Evolutionary conservation across 2,113 vertebrate genomes (phyloP).

Genomic region (Salvelinus namaycush): DNA sequence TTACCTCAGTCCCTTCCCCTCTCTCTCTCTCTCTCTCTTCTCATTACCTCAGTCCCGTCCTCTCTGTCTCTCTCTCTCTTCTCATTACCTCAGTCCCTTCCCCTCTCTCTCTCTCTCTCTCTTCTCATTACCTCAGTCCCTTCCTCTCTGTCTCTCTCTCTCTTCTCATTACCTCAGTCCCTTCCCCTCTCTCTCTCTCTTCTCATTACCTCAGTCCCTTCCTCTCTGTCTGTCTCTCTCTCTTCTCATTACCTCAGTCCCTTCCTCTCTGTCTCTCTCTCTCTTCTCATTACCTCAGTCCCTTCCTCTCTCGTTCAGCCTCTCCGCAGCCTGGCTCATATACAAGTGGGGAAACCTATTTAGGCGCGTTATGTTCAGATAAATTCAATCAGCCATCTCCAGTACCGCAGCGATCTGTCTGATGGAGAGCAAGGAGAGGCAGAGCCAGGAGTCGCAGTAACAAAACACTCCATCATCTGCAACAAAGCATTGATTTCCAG

Average conservation of each 20-base stretch:
- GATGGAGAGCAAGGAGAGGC: neutral
- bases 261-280: too few species aligned
- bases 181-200: too few species aligned
- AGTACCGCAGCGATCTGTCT: neutral
- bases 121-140: neutral
- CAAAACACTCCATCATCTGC: conserved; percentile 11
- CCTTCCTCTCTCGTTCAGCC: neutral
- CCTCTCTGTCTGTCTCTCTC: too few species aligned
- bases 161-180: neutral
- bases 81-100: neutral
- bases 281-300: neutral
- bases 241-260: neutral
- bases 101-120: too few species aligned
- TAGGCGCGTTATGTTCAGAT: conserved; percentile 7
- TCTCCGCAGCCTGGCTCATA: too few species aligned
- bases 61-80: too few species aligned
- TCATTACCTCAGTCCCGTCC: neutral
- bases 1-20: neutral
- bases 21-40: too few species aligned
- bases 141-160: too few species aligned
- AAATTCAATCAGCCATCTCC: conserved; percentile 27
- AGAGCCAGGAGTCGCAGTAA: neutral
- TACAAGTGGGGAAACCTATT: neutral
- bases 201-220: neutral
- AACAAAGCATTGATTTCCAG: conserved; percentile 9